A percentile compares a stretch with the other conserved stretches of the same genome.
Conservation (phyloP, 2,888 invertebrate genomes). For the Patella caerulea region DNA sequence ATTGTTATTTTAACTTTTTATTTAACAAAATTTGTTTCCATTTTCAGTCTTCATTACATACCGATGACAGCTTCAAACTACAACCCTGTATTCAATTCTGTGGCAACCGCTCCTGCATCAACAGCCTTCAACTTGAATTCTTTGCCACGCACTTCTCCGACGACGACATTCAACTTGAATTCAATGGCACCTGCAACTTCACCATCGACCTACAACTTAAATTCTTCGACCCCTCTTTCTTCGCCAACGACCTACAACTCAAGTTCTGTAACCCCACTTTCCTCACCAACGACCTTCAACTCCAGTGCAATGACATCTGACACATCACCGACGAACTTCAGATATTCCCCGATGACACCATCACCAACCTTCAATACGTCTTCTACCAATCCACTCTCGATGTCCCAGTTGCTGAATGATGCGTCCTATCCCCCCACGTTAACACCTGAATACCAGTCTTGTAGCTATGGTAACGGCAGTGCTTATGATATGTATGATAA, state of each 20-base stretch:
- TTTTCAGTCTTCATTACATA: slow-evolving; percentile 8
- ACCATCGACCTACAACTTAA: neutral
- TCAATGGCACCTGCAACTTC: neutral
- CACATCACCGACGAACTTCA: too few species aligned
- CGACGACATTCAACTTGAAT: too few species aligned
- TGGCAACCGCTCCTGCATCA: too few species aligned
- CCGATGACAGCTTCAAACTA: neutral
- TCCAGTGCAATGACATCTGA: too few species aligned
- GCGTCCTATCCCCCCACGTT: neutral
- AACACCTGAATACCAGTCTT: neutral
- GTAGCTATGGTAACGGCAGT: slow-evolving; percentile 1
- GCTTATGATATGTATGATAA: neutral
- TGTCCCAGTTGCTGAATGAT: slow-evolving; percentile 5
- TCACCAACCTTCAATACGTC: too few species aligned
- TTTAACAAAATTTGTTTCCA: neutral
- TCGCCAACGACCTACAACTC: neutral
- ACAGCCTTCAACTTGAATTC: too few species aligned
- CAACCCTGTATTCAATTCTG: too few species aligned
- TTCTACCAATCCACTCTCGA: neutral
- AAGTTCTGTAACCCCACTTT: neutral
- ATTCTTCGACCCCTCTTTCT: neutral
- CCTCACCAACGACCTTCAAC: neutral
- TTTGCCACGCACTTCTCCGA: too few species aligned
- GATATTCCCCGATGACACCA: too few species aligned
- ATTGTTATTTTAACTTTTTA: too few species aligned